A percentile compares a stretch with the other conserved stretches of the same genome.
Evolutionary conservation across 2,797 vertebrate genomes (phyloP).

Genomic region (Gadopsis bispinosus): DNA sequence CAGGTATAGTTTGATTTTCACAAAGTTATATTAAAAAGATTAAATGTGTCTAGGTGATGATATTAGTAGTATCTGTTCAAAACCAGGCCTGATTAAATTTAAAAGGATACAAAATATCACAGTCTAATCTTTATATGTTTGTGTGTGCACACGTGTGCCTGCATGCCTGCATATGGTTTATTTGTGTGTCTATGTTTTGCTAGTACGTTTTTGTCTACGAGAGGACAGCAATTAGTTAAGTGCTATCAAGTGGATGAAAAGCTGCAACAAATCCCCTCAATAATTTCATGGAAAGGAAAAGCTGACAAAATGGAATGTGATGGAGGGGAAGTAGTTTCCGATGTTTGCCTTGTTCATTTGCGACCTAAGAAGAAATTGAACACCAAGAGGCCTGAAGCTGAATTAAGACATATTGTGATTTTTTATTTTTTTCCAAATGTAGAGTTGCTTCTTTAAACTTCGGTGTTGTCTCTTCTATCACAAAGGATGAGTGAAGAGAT

Average conservation of each 20-base stretch:
- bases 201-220: conserved; percentile 65
- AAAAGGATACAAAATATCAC: conserved; percentile 51
- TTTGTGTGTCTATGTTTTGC: conserved; percentile 64
- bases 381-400: conserved; percentile 61
- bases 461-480: conserved; percentile 31
- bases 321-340: conserved; percentile 72
- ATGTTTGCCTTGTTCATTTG: conserved; percentile 73
- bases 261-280: conserved; percentile 82
- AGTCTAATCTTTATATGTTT: conserved; percentile 28
- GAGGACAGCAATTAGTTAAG: conserved; percentile 84
- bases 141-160: conserved; percentile 8
- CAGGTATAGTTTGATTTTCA: conserved; percentile 76
- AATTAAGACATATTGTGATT: conserved; percentile 22
- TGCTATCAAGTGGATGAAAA: conserved; percentile 87
- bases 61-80: conserved; percentile 65
- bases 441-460: conserved; percentile 3
- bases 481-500: conserved; percentile 46
- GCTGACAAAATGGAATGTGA: conserved; percentile 78
- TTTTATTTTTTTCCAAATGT: background rate
- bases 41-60: conserved; percentile 66
- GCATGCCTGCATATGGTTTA: conserved; percentile 49
- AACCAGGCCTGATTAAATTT: conserved; percentile 48
- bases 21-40: conserved; percentile 74
- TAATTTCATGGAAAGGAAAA: conserved; percentile 82
- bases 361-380: conserved; percentile 71